Percentiles rank a stretch among this genome's conserved stretches.
These are phyloP conservation scores for Hydropsyche tenuis DNA, from an alignment of 1,140 invertebrate species.

Conservation along the genomic window DNA sequence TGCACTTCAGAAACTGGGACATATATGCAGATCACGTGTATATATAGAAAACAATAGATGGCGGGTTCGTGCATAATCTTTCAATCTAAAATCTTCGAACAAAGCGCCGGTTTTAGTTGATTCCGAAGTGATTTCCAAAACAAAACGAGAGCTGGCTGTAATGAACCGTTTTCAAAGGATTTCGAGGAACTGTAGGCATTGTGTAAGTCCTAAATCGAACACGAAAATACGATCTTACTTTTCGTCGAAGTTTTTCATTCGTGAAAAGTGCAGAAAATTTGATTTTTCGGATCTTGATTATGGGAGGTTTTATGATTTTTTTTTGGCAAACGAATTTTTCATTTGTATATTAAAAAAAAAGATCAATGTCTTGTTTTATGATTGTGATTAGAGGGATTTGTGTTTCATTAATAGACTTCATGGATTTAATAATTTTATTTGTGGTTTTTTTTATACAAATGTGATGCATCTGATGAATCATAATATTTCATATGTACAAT, in stretches of 20 bases:
- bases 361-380: too few relatives aligned
- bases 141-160: conserved; percentile 1
- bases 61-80: conserved; percentile 4
- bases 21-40: too few relatives aligned
- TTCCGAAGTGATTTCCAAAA: conserved; percentile 3
- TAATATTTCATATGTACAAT: conserved; percentile 49
- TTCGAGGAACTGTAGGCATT: neutral
- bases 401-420: neutral
- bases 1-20: too few relatives aligned
- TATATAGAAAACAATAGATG: neutral
- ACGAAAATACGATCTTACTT: too few relatives aligned
- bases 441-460: conserved; percentile 49
- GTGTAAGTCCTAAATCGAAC: too few relatives aligned
- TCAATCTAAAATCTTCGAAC: conserved; percentile 14
- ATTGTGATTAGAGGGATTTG: too few relatives aligned
- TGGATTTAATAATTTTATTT: conserved; percentile 42
- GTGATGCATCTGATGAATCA: conserved; percentile 42
- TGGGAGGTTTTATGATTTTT: too few relatives aligned
- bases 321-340: too few relatives aligned
- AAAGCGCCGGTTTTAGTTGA: neutral
- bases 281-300: too few relatives aligned
- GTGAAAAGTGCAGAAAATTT: too few relatives aligned
- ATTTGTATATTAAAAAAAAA: too few relatives aligned
- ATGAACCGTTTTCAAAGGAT: conserved; percentile 23
- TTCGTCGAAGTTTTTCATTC: too few relatives aligned